Evolutionary conservation across 1,140 invertebrate species (phyloP), one percentile per base, ranked within the genome.

Genomic region (Colletes latitarsis): DNA sequence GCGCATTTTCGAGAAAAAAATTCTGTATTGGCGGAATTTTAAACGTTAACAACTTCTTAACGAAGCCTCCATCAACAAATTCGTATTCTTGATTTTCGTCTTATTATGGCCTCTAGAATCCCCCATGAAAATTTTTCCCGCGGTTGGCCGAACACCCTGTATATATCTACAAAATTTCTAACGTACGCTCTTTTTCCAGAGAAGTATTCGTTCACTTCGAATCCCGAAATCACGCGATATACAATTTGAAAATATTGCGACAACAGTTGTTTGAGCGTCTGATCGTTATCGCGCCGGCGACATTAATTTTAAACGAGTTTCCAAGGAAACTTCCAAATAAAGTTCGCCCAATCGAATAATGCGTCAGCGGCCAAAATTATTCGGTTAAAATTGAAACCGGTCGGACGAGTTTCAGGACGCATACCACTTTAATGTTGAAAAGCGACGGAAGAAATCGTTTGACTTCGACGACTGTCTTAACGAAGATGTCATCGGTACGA

Each of bases 351-450:
- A 9, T 67, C 14, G 21, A 39, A 30, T n/a, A 43, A 1, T 39
- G 30, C 14, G 12, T 58, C 14, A 46, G 5, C 4, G 1, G 14
- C 5, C 4, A 6, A 14, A 10, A 17, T 30, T 12, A 69, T 67
- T 17, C 30, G 52, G 43, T 10, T 41, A 75, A 19, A 64, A 19
- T 41, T 14, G 14, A 77, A 46, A 3, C 15, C 10, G 6, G 4
- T 49, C n/a, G 3, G 17, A 4, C 0, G 15, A 4, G 10, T 39
- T 43, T 10, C 21, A 17, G 43, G 15, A 67, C 30, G 70, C 93
- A 81, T 91, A 94, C 93, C 92, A 94, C 93, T 94, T 94, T 94
- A 77, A 94, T 92, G 75, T 92, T 92, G 81, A 92, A 92, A 19
- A 94, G 89, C 9, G 93, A 93, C 0, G 93, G 93, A 10, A 94